Evolutionary conservation across 2,888 invertebrate species (phyloP), one percentile per base, ranked within the genome.

Genomic region (Hirtodrosophila alboralis): DNA sequence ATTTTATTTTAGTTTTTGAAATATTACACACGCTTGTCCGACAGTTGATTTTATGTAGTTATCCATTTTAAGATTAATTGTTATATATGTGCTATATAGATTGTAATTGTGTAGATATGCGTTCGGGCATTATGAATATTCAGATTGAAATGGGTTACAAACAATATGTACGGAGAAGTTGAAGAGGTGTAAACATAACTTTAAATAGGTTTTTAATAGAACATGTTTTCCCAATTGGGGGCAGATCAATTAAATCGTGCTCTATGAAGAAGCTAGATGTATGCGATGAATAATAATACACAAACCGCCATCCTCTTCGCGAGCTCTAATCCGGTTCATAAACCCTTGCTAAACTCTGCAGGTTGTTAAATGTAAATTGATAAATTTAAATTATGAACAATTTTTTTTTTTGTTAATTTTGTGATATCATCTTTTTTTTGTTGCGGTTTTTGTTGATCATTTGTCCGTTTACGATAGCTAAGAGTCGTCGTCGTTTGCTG

Each of bases 381-480:
- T 60, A 54, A 57, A 13, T 27, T 57, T 56, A 34, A 45, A 68
- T 48, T 23, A 30, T 38, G 44, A 54, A 57, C 38, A 26, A 31
- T 58, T 51, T 51, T 31, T 38, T 31, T 26, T 13, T 10, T 41
- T 30, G 7, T 12, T 45, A 13, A 14, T 51, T 41, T 31, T 45
- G 13, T 31, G 16, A 36, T 48, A 51, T 12, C 28, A 21, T 16
- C 2, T 45, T 34, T 51, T 16, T 30, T 49, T 57, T 13, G 4
- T 52, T 16, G 2, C 33, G 6, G 9, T 16, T 13, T 13, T 43
- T 34, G 36, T 33, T 37, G 21, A 56, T 58, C 77, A 23, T 74
- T 65, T 78, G 62, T 78, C 78, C 78, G n/a, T 77, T 13, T 51
- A 62, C 47, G 51, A 27, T 76, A 57, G 72, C 72, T 54, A 62